Evolutionary conservation across 2,113 vertebrate species (phyloP).

Genomic region (Lota lota): DNA sequence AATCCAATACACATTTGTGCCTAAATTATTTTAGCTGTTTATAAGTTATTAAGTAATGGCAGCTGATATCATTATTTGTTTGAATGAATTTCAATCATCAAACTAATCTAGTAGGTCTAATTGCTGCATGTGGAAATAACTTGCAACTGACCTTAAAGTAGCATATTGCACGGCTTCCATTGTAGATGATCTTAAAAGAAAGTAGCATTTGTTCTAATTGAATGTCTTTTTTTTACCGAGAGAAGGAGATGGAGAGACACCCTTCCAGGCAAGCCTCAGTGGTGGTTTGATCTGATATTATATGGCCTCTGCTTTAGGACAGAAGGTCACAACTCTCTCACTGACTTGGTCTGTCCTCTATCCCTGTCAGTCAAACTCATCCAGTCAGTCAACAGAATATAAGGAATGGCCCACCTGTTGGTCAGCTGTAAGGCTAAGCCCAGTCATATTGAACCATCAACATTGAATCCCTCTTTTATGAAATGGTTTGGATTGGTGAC

Average conservation of each 20-base stretch:
- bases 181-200: slow-evolving; percentile 25
- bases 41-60: too few relatives aligned
- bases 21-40: too few relatives aligned
- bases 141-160: background rate
- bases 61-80: too few relatives aligned
- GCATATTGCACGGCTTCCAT: background rate
- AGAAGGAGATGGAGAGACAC: slow-evolving; percentile 18
- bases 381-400: slow-evolving; percentile 34
- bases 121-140: too few relatives aligned
- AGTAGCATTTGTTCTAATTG: slow-evolving; percentile 15
- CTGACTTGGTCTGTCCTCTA: slow-evolving; percentile 2
- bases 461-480: slow-evolving; percentile 48
- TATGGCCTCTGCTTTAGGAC: slow-evolving; percentile 45
- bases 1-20: too few relatives aligned
- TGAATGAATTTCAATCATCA: too few relatives aligned
- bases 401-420: slow-evolving; percentile 37
- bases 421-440: slow-evolving; percentile 7
- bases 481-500: background rate
- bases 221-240: slow-evolving; percentile 25
- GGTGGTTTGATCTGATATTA: slow-evolving; percentile 65
- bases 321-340: slow-evolving; percentile 53
- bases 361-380: slow-evolving; percentile 35
- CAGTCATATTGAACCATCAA: slow-evolving; percentile 38
- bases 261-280: slow-evolving; percentile 31
- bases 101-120: too few relatives aligned